Conservation (phyloP, 2,113 vertebrate genomes). For the Rhynchomys soricoides region DNA sequence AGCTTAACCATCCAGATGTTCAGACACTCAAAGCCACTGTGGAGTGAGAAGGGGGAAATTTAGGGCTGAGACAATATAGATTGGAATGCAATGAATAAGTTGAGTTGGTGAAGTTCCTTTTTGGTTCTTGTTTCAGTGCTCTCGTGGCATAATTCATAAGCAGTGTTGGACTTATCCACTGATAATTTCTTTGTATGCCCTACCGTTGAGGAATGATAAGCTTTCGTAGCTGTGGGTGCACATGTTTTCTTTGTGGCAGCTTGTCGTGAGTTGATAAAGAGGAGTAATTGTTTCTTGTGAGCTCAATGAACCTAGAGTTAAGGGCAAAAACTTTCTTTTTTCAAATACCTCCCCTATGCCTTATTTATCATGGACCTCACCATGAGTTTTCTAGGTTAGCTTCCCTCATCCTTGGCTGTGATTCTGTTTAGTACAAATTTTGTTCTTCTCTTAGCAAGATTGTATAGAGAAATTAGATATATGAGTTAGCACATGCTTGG, state of each 20-base stretch:
- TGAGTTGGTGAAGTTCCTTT: not conserved
- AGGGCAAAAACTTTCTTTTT: not conserved
- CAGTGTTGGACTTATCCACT: not conserved
- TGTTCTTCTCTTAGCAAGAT: not conserved
- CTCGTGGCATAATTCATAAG: not conserved
- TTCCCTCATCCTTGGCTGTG: not conserved
- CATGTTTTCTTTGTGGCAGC: not conserved
- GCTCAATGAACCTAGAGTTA: not conserved
- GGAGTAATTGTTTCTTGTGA: not conserved
- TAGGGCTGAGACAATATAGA: not conserved
- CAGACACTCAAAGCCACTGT: not conserved
- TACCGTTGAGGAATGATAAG: not conserved
- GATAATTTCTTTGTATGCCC: not conserved
- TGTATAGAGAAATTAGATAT: not conserved
- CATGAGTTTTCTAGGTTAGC: not conserved
- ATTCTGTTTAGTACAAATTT: not conserved
- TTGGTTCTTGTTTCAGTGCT: not conserved
- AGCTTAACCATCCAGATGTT: not conserved
- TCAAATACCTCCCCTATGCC: not conserved
- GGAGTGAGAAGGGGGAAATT: not conserved
- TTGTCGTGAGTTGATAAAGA: not conserved
- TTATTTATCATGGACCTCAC: not conserved
- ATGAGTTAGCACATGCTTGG: not conserved
- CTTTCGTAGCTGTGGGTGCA: not conserved
- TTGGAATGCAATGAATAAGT: not conserved